Base-by-base conservation (phyloP, 2,888 invertebrate species). In the Leptinotarsa juncta region DNA sequence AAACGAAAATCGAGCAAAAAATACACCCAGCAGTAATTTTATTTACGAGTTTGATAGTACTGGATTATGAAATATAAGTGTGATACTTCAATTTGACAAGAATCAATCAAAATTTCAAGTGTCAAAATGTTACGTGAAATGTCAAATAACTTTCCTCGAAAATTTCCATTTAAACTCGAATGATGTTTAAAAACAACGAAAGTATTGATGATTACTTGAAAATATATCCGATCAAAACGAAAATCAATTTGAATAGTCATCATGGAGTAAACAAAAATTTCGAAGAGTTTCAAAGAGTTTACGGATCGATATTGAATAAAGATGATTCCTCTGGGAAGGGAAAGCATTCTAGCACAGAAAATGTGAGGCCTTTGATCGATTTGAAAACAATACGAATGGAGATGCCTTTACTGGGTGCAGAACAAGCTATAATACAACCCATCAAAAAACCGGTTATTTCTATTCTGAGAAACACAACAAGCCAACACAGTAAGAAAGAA, bases 321-420 rank as follows among this genome's bases (percentile, higher is more conserved):
- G n/a, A 51, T 14, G 18, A 26, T 65, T 65, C 51, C 4, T 65
- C 32, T 4, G 48, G 48, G 65, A 12, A 18, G 20, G n/a, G 51
- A 67, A 71, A 66, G 42, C 18, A 32, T 55, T 16, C 49, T n/a
- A 10, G 42, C 42, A 42, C 10, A 42, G 5, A 62, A 65, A 55
- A 32, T n/a, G 57, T 55, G 18, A 72, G 76, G 62, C 73, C 74
- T n/a, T 26, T 20, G 12, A 73, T 60, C 12, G 71, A 72, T 16
- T 51, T 78, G n/a, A 80, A 77, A 70, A 78, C 77, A 0, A 76
- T 80, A 42, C 68, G 66, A 2, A 50, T 80, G n/a, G 78, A 80
- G 26, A 69, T 78, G 73, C 78, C 80, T 0, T 15, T 53, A 16
- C n/a, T 78, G 16, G 80, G 78, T 16, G 49, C 71, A 0, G 80